Evolutionary conservation across 2,888 invertebrate species (phyloP), one percentile per base, ranked within the genome.

Genomic region (Auanema sp.): DNA sequence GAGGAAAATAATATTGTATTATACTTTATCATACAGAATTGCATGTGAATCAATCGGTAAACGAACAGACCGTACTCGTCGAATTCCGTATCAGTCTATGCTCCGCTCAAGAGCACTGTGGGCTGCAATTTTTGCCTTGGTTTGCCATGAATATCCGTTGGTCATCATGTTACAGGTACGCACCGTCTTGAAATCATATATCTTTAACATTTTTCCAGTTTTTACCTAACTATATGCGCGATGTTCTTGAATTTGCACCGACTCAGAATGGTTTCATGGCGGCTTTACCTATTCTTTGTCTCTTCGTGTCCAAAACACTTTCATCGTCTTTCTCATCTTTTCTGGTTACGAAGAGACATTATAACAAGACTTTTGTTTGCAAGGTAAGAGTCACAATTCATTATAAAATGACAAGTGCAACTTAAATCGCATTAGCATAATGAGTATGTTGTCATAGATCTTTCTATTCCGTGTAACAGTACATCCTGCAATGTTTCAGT

Each of bases 31-130:
- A 42, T 69, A 49, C 50, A 79, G 80, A 64, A 81, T 81, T 6
- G 81, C 80, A 8, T 79, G 79, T 53, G 81, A 81, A 58, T 76
- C 77, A 33, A 79, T 81, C 49, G 81, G 81, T 1, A 81, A 81
- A 54, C 62, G 81, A 54, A 78, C 77, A 0, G 74, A 75, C 58
- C 69, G 79, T 23, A 67, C 75, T 1, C 63, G 79, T 40, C 59
- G 74, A 53, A 71, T 81, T 5, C 81, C 81, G 33, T 81, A 80
- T 64, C 65, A 66, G 8, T 63, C 78, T n/a, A 73, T 81, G 66
- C 47, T 79, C 21, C 57, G 66, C 16, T 79, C 79, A 2, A 66
- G 68, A n/a, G 78, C 81, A 3, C 65, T 81, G 10, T 81, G 79
- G 78, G 78, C 75, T 10, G 75, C 71, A 42, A 71, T 80, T 2